A percentile compares a stretch with the other conserved stretches of the same genome.
These are phyloP conservation scores for Menura novaehollandiae DNA, from an alignment of 2,113 vertebrate species.

Conservation along the genomic window DNA sequence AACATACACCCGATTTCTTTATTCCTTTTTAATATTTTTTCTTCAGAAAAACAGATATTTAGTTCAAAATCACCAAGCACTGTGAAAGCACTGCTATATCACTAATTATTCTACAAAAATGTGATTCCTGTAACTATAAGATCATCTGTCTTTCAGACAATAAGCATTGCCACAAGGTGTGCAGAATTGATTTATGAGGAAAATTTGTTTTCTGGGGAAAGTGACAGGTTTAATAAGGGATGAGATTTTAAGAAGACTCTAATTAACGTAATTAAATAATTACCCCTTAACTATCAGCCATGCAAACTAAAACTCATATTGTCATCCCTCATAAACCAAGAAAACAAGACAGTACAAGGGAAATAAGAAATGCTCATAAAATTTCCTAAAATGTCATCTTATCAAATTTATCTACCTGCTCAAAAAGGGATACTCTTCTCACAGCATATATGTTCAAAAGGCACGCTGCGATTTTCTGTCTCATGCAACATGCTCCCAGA, in stretches of 20 bases:
- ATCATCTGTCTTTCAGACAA: background rate
- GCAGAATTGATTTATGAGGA: background rate
- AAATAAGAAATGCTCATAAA: background rate
- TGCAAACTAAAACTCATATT: background rate
- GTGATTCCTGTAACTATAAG: background rate
- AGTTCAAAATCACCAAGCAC: slow-evolving; percentile 16
- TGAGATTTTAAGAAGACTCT: background rate
- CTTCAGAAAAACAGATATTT: slow-evolving; percentile 13
- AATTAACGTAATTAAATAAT: slow-evolving; percentile 25
- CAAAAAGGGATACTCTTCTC: background rate
- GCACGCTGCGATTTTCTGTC: background rate
- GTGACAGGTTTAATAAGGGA: background rate
- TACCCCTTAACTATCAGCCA: background rate
- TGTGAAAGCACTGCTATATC: background rate
- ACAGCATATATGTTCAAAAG: background rate
- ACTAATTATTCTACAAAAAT: slow-evolving; percentile 27
- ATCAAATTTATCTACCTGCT: background rate
- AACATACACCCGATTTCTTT: background rate
- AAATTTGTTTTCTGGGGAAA: background rate
- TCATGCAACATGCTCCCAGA: background rate
- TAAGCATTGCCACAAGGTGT: background rate
- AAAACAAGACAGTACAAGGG: background rate
- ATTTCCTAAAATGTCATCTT: background rate
- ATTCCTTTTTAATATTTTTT: background rate
- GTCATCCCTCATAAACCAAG: background rate